A percentile compares a stretch with the other conserved stretches of the same genome.
These are phyloP conservation scores for Labia minor DNA, from an alignment of 2,888 invertebrate species.

Conservation along the genomic window DNA sequence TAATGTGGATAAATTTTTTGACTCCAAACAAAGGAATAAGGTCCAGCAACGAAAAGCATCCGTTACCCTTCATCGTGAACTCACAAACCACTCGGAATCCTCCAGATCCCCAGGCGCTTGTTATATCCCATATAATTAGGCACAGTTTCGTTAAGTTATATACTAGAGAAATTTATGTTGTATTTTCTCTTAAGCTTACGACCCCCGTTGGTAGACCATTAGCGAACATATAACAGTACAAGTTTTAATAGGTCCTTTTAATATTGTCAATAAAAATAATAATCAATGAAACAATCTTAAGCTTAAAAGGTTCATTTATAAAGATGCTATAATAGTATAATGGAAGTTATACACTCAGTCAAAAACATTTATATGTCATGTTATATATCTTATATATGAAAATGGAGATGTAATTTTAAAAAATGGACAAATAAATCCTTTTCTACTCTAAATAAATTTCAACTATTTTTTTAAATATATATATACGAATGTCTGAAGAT, in stretches of 20 bases:
- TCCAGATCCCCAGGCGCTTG: slow-evolving; percentile 3
- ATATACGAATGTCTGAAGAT: too few species aligned
- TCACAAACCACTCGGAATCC: neutral
- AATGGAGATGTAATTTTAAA: too few species aligned
- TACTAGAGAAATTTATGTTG: neutral
- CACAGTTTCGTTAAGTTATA: neutral
- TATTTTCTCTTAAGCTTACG: neutral
- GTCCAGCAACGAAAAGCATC: neutral
- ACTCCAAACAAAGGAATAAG: neutral
- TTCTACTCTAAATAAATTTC: too few species aligned
- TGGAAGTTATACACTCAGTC: too few species aligned
- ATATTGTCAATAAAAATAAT: neutral
- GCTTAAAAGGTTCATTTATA: too few species aligned
- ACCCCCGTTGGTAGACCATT: neutral
- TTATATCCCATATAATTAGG: slow-evolving; percentile 13
- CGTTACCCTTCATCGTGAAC: neutral
- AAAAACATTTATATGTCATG: too few species aligned
- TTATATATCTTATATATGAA: too few species aligned
- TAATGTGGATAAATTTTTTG: too few species aligned
- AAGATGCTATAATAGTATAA: too few species aligned
- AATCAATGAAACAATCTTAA: too few species aligned
- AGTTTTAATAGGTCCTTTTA: neutral
- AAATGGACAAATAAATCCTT: too few species aligned
- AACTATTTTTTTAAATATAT: too few species aligned
- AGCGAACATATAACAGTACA: neutral